Conservation (phyloP, 2,113 vertebrate species). For the Circaetus gallicus region DNA sequence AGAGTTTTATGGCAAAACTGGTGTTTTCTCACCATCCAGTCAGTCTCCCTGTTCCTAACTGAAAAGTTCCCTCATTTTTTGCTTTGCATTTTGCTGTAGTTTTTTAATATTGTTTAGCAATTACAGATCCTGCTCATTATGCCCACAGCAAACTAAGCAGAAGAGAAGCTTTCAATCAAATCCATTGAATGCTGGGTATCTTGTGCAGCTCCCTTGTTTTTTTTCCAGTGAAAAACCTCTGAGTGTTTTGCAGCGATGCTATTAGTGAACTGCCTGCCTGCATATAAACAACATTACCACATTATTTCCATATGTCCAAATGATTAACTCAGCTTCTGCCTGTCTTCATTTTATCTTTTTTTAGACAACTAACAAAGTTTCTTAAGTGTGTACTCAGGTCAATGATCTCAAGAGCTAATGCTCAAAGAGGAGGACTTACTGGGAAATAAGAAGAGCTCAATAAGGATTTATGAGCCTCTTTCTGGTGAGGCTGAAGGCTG, state of each 20-base stretch:
- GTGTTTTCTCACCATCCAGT: not conserved
- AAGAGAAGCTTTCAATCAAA: not conserved
- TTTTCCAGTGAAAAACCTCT: not conserved
- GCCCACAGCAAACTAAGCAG: not conserved
- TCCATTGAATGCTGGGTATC: not conserved
- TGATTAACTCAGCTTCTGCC: not conserved
- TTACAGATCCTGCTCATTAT: not conserved
- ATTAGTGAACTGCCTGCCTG: not conserved
- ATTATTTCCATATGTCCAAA: slow-evolving; percentile 16
- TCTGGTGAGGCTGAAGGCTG: not conserved
- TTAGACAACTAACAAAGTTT: not conserved
- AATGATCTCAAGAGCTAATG: not conserved
- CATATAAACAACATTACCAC: not conserved
- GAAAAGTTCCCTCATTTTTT: not conserved
- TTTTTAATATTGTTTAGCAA: not conserved
- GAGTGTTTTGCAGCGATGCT: not conserved
- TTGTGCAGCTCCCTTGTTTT: not conserved
- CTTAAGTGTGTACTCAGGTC: not conserved
- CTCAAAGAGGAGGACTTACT: not conserved
- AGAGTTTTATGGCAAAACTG: not conserved
- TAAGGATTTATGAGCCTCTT: not conserved
- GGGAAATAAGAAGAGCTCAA: not conserved
- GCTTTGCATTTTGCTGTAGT: not conserved
- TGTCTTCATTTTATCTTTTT: not conserved
- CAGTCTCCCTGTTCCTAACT: not conserved